Base-by-base conservation (phyloP, 2,797 vertebrate species). In the Trachurus trachurus region DNA sequence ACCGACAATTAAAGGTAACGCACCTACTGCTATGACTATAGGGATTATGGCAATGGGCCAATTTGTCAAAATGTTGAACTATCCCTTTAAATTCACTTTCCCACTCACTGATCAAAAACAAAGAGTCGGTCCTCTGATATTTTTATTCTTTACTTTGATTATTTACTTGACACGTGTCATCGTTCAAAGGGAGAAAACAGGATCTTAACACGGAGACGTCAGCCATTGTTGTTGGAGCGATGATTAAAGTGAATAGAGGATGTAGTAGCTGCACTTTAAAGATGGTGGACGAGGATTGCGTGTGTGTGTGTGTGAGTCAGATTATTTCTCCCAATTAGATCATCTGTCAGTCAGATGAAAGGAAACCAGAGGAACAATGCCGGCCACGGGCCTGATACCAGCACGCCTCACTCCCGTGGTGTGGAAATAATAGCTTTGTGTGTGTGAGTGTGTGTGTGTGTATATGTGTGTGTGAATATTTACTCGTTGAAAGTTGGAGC, bases 261-360 rank as follows among this genome's bases (percentile, higher is more conserved):
- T 60, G 26, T 42, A 9, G 31, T 6, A 5, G 26, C 26, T 26
- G 26, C 21, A 1, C 16, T 62, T 31, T 52, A 68, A 19, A 40
- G 40, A n/a, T 0, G 29, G 42, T 13, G 49, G 54, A 70, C 31
- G 45, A 6, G 26, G 50, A 60, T 16, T 37, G 52, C 1, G 5
- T 44, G 59, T n/a, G 16, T 26, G 26, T 1, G 7, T 50, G 58
- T n/a, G 16, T 39, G 47, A 61, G 61, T 31, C 13, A 22, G 31
- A 67, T 77, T 64, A 80, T 85, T 81, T 72, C 67, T 73, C 60
- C 71, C 61, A 53, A 52, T 81, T 63, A 81, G 54, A 59, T 70
- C 52, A 72, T 42, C 56, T 39, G 40, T 81, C 66, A 74, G 39
- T 69, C 64, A 62, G 45, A 81, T 73, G 71, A 81, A 74, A 62